These are phyloP conservation scores for Drosophila tani DNA, from an alignment of 1,140 invertebrate genomes.

Conservation along the genomic window DNA sequence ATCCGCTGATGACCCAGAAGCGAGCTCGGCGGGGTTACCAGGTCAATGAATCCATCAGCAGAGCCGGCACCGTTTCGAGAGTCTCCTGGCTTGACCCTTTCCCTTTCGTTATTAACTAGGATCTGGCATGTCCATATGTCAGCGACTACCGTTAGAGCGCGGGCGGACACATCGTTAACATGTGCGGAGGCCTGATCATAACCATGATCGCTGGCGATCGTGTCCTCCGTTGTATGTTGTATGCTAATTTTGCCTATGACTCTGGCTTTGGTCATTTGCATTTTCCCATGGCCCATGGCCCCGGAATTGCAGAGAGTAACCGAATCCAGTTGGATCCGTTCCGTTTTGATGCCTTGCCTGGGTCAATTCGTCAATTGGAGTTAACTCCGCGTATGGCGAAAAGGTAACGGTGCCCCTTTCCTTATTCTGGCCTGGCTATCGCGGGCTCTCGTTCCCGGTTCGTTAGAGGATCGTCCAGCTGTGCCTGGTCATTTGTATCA, in stretches of 20 bases:
- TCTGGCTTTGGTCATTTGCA: constrained; percentile 44
- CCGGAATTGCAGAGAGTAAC: constrained; percentile 7
- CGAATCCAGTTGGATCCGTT: constrained; percentile 22
- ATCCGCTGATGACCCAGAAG: constrained; percentile 49
- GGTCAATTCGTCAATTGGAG: constrained; percentile 76
- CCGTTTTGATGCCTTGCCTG: constrained; percentile 41
- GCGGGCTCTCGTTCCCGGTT: neutral
- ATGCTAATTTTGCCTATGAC: constrained; percentile 27
- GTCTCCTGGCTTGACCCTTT: constrained; percentile 1
- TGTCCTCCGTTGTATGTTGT: constrained; percentile 10
- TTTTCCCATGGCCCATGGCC: constrained; percentile 52
- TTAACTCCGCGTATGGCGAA: constrained; percentile 38
- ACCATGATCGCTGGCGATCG: constrained; percentile 17
- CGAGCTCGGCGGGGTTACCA: constrained; percentile 24
- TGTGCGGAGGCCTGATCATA: constrained; percentile 16
- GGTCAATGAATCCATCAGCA: constrained; percentile 51
- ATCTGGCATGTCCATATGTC: neutral
- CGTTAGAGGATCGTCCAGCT: constrained; percentile 36
- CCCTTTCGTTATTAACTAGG: constrained; percentile 19
- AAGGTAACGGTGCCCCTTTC: constrained; percentile 59
- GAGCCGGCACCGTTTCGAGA: neutral
- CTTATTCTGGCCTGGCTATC: constrained; percentile 4
- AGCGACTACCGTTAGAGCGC: constrained; percentile 13
- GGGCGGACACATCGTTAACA: constrained; percentile 18
- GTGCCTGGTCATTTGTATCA: constrained; percentile 32